Base-by-base conservation (phyloP, 2,797 vertebrate genomes). In the Lerista edwardsae region DNA sequence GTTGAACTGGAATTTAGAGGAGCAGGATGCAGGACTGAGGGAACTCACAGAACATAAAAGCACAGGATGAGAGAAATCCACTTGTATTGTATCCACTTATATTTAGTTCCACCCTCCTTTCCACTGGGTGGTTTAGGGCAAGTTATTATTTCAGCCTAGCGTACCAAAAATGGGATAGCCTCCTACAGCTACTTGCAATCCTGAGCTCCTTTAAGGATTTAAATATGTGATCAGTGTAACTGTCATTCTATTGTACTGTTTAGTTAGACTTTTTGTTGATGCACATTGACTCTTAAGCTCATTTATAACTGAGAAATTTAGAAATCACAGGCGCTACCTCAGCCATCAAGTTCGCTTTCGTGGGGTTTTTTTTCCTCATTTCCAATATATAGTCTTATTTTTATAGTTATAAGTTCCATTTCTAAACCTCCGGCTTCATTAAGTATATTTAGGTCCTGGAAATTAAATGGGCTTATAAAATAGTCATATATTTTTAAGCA, bases 391-490 rank as follows among this genome's bases (percentile, higher is more conserved):
- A 78, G 41, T 71, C 67, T 84, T n/a, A 44, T 61, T 84, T 77
- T n/a, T 19, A 75, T 67, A 61, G 51, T 71, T 77, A 44, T 21
- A 44, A 69, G 75, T 71, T 27, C 64, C 36, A 21, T 84, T 69
- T 69, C 51, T 71, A 84, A 71, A 55, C 19, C 75, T 84, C 65
- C 44, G 23, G 65, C 55, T 77, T 84, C 77, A 84, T 84, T 59
- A 84, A 77, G 36, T 55, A 84, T 77, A 61, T 84, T 71, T 77
- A 75, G 65, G 25, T 47, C 75, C 6, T 57, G 55, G 74, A 84
- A 77, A 61, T 84, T 84, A 69, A 77, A 47, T 71, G n/a, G 65
- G 36, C 82, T 69, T 84, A 76, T 84, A 69, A 84, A 77, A 69
- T 34, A 77, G 64, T 71, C 64, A 61, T 71, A 77, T 62, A 44